Percentiles rank a stretch among this genome's conserved stretches.
Conservation (phyloP, 2,113 vertebrate species). For the Tragelaphus scriptus region DNA sequence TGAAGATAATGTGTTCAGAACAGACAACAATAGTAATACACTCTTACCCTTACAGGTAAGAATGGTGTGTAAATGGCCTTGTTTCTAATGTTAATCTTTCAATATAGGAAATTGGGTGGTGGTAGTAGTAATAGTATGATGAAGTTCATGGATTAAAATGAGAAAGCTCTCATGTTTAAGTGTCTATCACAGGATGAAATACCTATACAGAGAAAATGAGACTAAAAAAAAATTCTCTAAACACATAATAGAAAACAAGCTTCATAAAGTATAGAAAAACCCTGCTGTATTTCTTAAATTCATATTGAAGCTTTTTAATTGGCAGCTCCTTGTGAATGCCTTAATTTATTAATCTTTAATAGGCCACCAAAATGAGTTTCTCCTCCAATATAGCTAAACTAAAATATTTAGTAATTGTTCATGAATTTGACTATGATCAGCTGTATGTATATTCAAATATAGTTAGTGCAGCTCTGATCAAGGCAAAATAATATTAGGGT, state of each 20-base stretch:
- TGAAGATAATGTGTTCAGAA: slow-evolving; percentile 97
- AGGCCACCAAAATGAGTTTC: not conserved
- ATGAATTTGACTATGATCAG: not conserved
- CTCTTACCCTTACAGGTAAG: slow-evolving; percentile 97
- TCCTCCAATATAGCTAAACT: slow-evolving; percentile 2
- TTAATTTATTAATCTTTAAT: not conserved
- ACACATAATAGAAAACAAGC: not conserved
- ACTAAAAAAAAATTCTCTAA: not conserved
- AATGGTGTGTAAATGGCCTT: slow-evolving; percentile 67
- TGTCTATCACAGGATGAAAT: not conserved
- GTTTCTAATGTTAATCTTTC: slow-evolving; percentile 41
- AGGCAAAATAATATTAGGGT: not conserved
- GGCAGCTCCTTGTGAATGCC: slow-evolving; percentile 10
- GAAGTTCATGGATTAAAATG: not conserved
- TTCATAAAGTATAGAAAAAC: slow-evolving; percentile 28
- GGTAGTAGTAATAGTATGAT: not conserved
- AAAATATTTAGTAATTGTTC: not conserved
- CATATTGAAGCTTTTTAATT: slow-evolving; percentile 29
- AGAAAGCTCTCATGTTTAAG: slow-evolving; percentile 6
- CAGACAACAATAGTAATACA: slow-evolving; percentile 97
- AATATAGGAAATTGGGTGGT: slow-evolving; percentile 8
- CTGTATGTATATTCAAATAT: slow-evolving; percentile 19
- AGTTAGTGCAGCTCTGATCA: not conserved
- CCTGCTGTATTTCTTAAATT: not conserved
- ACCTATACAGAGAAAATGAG: not conserved